Evolutionary conservation across 2,797 vertebrate species (phyloP).

Genomic region (Halcyon leucocephala): DNA sequence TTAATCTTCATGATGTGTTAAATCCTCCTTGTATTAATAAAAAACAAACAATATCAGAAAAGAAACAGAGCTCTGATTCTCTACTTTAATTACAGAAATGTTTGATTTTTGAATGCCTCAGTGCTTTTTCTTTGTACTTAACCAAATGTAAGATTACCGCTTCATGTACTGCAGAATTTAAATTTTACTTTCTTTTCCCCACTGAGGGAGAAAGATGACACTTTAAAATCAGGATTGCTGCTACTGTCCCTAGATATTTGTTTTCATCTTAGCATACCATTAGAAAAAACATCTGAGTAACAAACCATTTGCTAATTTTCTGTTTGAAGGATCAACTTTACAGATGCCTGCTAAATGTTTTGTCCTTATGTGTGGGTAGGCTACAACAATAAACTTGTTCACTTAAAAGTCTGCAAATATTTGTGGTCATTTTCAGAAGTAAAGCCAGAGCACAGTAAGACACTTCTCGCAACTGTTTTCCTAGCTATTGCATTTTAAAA

Average conservation of each 20-base stretch:
- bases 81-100: conserved; percentile 78
- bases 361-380: neutral
- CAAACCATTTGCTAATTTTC: neutral
- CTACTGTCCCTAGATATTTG: neutral
- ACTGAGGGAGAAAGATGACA: neutral
- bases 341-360: neutral
- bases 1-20: conserved; percentile 60
- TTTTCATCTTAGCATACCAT: neutral
- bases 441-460: neutral
- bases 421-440: neutral
- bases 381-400: neutral
- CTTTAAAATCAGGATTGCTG: neutral
- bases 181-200: neutral
- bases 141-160: conserved; percentile 60
- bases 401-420: neutral
- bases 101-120: conserved; percentile 78
- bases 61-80: conserved; percentile 50
- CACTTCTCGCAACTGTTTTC: neutral
- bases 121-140: conserved; percentile 72
- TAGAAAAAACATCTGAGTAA: neutral
- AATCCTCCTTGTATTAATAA: conserved; percentile 75
- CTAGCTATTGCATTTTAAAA: neutral
- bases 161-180: conserved; percentile 53
- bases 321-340: neutral
- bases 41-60: conserved; percentile 73